Evolutionary conservation across 2,113 vertebrate species (phyloP).

Genomic region (Pseudois nayaur): DNA sequence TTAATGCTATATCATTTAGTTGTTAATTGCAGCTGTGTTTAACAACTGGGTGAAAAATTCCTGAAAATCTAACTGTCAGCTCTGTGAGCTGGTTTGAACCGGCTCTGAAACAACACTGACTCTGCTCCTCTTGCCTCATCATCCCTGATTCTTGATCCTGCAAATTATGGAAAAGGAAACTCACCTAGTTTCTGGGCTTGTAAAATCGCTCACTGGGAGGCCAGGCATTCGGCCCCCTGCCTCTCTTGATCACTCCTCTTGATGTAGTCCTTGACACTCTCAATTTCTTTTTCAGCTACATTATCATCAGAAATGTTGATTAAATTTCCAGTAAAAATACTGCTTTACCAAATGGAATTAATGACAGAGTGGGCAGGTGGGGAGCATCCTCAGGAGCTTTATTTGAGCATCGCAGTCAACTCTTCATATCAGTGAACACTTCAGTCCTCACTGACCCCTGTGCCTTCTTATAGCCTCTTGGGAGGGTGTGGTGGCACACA

Average conservation of each 20-base stretch:
- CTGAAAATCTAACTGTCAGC: neutral
- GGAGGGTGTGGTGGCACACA: neutral
- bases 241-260: neutral
- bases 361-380: neutral
- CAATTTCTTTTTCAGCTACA: constrained; percentile 48
- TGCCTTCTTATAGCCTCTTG: neutral
- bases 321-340: constrained; percentile 46
- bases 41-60: neutral
- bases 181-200: neutral
- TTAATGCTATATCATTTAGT: neutral
- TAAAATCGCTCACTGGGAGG: neutral
- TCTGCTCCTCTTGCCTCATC: neutral
- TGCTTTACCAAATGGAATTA: constrained; percentile 11
- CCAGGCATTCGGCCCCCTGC: fast-evolving
- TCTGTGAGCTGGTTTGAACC: neutral
- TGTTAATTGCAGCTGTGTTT: constrained; percentile 19
- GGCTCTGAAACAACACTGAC: fast-evolving
- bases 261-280: constrained; percentile 11
- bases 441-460: neutral
- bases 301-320: constrained; percentile 52
- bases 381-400: neutral
- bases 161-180: neutral
- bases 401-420: neutral
- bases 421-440: neutral
- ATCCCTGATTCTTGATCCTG: neutral